A percentile compares a stretch with the other conserved stretches of the same genome.
Conservation (phyloP, 2,113 vertebrate genomes). For the Felis chaus region DNA sequence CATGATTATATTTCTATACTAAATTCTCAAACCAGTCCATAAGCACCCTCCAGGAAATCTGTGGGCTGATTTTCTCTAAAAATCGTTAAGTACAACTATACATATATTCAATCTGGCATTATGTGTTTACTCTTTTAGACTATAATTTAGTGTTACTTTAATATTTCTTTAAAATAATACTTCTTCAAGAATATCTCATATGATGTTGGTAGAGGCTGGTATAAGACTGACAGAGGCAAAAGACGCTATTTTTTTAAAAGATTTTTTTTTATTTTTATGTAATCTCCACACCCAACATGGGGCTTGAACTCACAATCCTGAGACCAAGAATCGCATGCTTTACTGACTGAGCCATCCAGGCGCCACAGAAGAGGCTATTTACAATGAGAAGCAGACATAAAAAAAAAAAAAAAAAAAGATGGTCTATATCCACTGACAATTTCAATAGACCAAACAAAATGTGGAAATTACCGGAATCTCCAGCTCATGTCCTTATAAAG, state of each 20-base stretch:
- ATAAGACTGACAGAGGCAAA: background rate
- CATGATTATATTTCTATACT: background rate
- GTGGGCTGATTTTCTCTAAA: background rate
- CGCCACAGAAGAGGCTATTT: background rate
- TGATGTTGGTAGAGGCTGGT: background rate
- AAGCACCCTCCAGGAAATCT: background rate
- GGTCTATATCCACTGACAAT: background rate
- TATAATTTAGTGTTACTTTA: background rate
- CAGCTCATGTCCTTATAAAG: slow-evolving; percentile 15
- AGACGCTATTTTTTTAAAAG: background rate
- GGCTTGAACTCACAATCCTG: no score
- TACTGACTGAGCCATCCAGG: no score
- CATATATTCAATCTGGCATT: background rate
- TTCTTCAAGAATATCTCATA: background rate
- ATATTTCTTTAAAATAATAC: background rate
- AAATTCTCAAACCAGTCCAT: background rate
- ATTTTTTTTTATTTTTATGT: no score
- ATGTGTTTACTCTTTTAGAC: background rate
- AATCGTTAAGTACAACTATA: background rate
- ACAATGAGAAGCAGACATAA: background rate
- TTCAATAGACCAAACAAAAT: slow-evolving; percentile 25
- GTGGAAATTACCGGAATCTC: slow-evolving; percentile 8
- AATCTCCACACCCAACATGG: no score
- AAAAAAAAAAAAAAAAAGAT: background rate
- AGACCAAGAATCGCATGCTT: no score